A percentile compares a stretch with the other conserved stretches of the same genome.
Conservation (phyloP, 2,113 vertebrate genomes). For the Percopsis transmontana region DNA sequence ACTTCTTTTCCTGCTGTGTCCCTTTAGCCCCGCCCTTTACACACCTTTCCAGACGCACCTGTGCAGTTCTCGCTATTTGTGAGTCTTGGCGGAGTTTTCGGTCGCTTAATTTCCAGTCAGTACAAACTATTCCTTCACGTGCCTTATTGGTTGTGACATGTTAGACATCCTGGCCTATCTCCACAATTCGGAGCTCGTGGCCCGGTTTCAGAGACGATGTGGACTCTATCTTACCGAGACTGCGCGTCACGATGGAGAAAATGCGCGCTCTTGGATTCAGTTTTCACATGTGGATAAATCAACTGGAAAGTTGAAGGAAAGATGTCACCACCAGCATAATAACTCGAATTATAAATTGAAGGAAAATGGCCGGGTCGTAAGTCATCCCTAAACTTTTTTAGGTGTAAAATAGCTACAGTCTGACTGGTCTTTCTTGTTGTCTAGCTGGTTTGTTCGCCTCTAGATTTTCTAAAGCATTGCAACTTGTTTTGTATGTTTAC, state of each 20-base stretch:
- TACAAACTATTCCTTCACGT: too few relatives aligned
- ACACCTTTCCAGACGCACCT: too few relatives aligned
- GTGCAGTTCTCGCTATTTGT: too few relatives aligned
- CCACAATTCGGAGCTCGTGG: constrained; percentile 83
- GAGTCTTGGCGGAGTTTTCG: too few relatives aligned
- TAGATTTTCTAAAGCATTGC: background rate
- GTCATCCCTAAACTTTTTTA: constrained; percentile 1
- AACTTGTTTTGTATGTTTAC: constrained; percentile 8
- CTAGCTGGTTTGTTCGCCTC: constrained; percentile 30
- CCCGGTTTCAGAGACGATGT: constrained; percentile 87
- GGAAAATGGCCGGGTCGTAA: constrained; percentile 36
- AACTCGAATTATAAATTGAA: constrained; percentile 50
- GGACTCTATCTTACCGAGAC: constrained; percentile 79
- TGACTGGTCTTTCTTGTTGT: constrained; percentile 74
- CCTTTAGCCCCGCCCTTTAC: too few relatives aligned
- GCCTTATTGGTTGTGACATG: constrained; percentile 44
- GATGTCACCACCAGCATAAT: constrained; percentile 34
- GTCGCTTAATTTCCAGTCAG: too few relatives aligned
- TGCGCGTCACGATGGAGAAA: background rate
- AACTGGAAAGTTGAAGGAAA: background rate
- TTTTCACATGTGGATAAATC: background rate
- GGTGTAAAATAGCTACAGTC: background rate
- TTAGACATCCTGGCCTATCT: constrained; percentile 71
- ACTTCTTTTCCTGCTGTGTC: too few relatives aligned
- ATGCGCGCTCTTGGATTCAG: background rate